Evolutionary conservation across 2,113 vertebrate species (phyloP).

Genomic region (Gobius niger): DNA sequence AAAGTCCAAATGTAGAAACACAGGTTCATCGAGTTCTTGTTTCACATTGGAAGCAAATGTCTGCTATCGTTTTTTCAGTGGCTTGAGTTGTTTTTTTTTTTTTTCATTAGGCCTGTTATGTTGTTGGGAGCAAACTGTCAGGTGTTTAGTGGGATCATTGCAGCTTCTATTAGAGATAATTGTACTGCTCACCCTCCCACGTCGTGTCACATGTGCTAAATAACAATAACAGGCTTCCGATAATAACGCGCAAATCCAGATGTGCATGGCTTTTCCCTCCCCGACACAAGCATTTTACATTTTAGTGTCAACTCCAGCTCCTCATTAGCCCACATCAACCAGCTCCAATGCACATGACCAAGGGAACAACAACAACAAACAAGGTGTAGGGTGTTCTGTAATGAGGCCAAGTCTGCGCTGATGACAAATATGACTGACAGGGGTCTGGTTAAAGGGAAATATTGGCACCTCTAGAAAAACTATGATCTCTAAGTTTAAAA

Average conservation of each 20-base stretch:
- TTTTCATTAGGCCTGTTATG: conserved; percentile 30
- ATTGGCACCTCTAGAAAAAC: not conserved
- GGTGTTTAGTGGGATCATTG: conserved; percentile 59
- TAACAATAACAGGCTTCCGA: conserved; percentile 46
- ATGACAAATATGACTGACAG: not conserved
- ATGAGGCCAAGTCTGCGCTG: not conserved
- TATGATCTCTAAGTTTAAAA: too few relatives aligned
- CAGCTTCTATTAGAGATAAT: conserved; percentile 68
- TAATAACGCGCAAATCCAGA: conserved; percentile 35
- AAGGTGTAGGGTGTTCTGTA: not conserved
- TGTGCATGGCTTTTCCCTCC: conserved; percentile 12
- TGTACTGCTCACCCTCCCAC: conserved; percentile 65
- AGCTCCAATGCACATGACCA: conserved; percentile 27
- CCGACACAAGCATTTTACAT: conserved; percentile 11
- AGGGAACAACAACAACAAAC: conserved; percentile 30
- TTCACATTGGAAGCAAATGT: not conserved
- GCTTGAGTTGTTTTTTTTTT: conserved; percentile 1
- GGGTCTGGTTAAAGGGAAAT: not conserved
- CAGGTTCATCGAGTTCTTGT: not conserved
- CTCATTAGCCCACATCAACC: conserved; percentile 57
- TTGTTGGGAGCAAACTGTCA: conserved; percentile 29
- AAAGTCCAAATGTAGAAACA: too few relatives aligned
- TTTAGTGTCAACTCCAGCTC: conserved; percentile 24
- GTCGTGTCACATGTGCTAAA: conserved; percentile 55
- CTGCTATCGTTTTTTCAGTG: not conserved